Percentiles rank a stretch among this genome's conserved stretches.
These are phyloP conservation scores for Cephus rjabovi DNA, from an alignment of 2,888 invertebrate genomes.

Conservation along the genomic window DNA sequence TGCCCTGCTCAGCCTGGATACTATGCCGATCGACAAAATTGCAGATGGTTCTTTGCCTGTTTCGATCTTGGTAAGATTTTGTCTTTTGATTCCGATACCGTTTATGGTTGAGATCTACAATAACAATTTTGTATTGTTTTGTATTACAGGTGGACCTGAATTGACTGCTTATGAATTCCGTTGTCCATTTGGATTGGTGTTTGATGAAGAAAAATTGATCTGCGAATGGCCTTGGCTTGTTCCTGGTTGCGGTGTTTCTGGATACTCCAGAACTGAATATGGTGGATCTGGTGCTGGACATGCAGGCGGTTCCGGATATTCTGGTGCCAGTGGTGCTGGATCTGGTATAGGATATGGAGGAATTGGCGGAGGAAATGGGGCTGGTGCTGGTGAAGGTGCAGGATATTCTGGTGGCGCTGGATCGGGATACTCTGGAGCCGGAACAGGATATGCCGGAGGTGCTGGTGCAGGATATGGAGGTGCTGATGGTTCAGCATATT, in stretches of 20 bases:
- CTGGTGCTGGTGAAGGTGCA: constrained; percentile 4
- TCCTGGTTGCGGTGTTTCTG: constrained; percentile 72
- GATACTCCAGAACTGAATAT: constrained; percentile 66
- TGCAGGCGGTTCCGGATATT: constrained; percentile 8
- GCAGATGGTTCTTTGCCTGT: constrained; percentile 87
- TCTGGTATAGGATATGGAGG: constrained; percentile 10
- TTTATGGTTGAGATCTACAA: no score
- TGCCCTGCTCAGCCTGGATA: constrained; percentile 80
- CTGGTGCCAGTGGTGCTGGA: constrained; percentile 9
- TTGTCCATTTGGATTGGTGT: constrained; percentile 83
- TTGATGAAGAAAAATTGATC: constrained; percentile 76
- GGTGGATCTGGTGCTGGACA: constrained; percentile 53
- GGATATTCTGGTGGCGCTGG: constrained; percentile 17
- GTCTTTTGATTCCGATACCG: no score
- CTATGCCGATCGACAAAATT: constrained; percentile 84
- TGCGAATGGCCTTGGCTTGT: constrained; percentile 88
- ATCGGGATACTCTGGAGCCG: constrained; percentile 13
- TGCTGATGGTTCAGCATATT: constrained; percentile 3
- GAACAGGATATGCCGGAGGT: background rate
- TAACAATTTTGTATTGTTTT: background rate
- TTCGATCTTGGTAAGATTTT: constrained; percentile 74
- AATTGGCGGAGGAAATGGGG: constrained; percentile 8
- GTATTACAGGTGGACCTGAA: constrained; percentile 53
- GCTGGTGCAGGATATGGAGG: constrained; percentile 4
- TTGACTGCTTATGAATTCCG: constrained; percentile 82